These are phyloP conservation scores for Lycia hirtaria DNA, from an alignment of 2,888 invertebrate genomes.

Conservation along the genomic window DNA sequence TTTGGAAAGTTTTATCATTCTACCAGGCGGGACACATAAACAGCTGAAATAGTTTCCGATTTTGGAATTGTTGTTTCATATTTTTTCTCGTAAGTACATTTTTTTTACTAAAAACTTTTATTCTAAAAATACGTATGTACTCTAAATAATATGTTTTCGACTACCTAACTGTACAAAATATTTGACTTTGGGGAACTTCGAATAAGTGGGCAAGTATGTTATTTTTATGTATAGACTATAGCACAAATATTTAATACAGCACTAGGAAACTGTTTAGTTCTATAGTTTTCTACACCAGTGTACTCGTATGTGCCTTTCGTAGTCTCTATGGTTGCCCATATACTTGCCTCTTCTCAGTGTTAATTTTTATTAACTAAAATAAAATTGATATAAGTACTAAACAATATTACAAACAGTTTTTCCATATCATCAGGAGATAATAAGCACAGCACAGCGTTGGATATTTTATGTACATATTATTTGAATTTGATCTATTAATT, in stretches of 20 bases:
- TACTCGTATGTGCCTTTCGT: constrained; percentile 13
- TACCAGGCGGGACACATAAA: too few relatives aligned
- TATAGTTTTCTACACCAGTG: neutral
- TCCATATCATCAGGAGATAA: too few relatives aligned
- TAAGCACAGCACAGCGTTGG: too few relatives aligned
- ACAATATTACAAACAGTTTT: too few relatives aligned
- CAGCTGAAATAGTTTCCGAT: too few relatives aligned
- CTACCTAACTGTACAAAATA: constrained; percentile 19
- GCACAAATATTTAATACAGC: neutral
- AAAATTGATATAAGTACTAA: constrained; percentile 4
- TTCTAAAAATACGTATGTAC: too few relatives aligned
- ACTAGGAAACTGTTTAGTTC: neutral
- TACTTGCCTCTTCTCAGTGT: constrained; percentile 1
- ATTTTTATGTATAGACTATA: neutral
- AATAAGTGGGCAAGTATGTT: constrained; percentile 14
- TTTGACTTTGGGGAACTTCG: constrained; percentile 23
- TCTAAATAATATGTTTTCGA: too few relatives aligned
- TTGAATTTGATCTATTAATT: too few relatives aligned
- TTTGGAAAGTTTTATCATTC: too few relatives aligned
- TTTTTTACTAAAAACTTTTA: constrained; percentile 20
- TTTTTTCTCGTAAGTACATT: too few relatives aligned
- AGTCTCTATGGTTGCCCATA: neutral
- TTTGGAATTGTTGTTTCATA: too few relatives aligned
- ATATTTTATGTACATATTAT: constrained; percentile 13
- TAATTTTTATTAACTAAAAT: neutral